Base-by-base conservation (phyloP, 92 coral and sea anemone genomes). In the Chrysogorgia sp. region DNA sequence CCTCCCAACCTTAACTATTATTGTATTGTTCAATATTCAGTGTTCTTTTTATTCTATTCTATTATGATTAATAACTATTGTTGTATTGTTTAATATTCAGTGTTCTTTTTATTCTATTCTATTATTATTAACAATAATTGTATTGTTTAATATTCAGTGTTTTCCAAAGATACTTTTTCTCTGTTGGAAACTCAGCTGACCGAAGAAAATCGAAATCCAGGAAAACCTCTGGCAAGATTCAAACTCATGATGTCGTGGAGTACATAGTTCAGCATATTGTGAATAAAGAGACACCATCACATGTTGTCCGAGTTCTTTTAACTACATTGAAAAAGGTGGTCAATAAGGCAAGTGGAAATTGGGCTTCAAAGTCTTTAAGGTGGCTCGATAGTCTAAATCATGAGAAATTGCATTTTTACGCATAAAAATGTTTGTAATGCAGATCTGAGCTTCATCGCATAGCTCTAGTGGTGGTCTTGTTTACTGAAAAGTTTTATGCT, bases 251-350 rank as follows among this genome's bases (percentile, higher is more conserved):
- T 40, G 55, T 86, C 37, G 55, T 93, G 45, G 64, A 83, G 25
- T 91, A 74, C 70, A 49, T 91, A 7, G 50, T 86, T 49, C 58
- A 84, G 23, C 92, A 87, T 62, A 63, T 90, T 7, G 78, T 87
- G 26, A 33, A 88, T 7, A 29, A 67, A 2, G 90, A 89, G 66
- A 87, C 96, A 17, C 96, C 98, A 29, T 74, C 80, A 31, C 57
- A 82, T 41, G 85, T 87, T 49, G 80, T 82, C 66, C 86, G 83
- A 34, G 69, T 40, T 17, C 67, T 93, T 34, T 74, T 92, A 59
- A 57, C 84, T 3, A 72, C 87, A 17, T 75, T 91, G 41, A 57
- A 83, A 40, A 82, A 81, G 52, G 83, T 89, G 28, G 89, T 79
- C 9, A 84, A 90, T 9, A 87, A 91, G 92, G 98, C 91, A 58